Conservation (phyloP, 2,888 invertebrate species). For the Leuctra nigra region DNA sequence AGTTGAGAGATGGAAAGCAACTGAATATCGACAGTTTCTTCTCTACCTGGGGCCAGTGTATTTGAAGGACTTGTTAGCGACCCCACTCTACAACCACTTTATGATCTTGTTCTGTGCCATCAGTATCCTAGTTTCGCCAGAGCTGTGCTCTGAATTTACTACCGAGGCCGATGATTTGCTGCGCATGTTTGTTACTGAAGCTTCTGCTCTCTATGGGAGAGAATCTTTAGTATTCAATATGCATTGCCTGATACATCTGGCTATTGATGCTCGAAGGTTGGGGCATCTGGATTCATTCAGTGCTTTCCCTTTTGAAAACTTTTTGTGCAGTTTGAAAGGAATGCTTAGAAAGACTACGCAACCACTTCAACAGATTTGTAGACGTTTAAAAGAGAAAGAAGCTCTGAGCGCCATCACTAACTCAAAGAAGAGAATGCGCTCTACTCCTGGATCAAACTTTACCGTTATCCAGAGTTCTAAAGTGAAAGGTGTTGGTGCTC, state of each 20-base stretch:
- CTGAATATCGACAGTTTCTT: constrained; percentile 33
- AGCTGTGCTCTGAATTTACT: background rate
- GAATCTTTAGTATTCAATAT: constrained; percentile 7
- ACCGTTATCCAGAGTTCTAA: background rate
- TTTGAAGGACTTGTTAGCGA: constrained; percentile 27
- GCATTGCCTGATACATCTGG: background rate
- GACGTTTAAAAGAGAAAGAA: background rate
- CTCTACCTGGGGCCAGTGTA: constrained; percentile 33
- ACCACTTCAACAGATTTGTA: constrained; percentile 22
- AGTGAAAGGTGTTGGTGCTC: background rate
- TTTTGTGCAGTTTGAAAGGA: constrained; percentile 23
- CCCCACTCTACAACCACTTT: background rate
- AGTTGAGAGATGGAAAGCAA: no score
- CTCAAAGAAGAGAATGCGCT: no score
- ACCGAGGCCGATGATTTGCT: background rate
- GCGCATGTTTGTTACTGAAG: background rate
- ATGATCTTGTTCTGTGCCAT: constrained; percentile 19
- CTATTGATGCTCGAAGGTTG: constrained; percentile 27
- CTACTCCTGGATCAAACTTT: no score
- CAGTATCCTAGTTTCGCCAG: background rate
- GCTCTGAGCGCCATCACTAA: no score
- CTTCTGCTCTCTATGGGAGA: constrained; percentile 1
- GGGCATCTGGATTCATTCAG: constrained; percentile 30
- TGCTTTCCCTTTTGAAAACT: constrained; percentile 32
- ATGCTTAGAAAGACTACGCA: constrained; percentile 21